phyloP scores from a whole-genome alignment of 2,888 invertebrate species.

The Trichogramma evanescens region DNA sequence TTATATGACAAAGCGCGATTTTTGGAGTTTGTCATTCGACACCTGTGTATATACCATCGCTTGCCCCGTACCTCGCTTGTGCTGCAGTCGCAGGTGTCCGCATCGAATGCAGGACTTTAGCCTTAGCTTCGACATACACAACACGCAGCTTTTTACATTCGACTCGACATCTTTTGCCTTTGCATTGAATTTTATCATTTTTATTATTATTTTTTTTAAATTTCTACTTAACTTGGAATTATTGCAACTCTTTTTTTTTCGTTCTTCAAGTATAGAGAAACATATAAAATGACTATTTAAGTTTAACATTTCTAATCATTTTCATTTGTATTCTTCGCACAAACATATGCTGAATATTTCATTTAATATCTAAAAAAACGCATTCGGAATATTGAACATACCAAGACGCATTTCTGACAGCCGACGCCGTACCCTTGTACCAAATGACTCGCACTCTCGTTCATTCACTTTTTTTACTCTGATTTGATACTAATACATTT shows the following conservation, averaged over 20 bases:
- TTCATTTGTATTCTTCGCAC: not conserved
- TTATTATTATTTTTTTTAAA: no score
- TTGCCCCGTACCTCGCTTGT: not conserved
- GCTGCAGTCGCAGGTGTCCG: not conserved
- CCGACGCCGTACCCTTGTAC: constrained; percentile 19
- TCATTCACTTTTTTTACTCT: constrained; percentile 9
- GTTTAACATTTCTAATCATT: not conserved
- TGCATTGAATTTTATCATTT: no score
- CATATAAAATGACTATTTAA: not conserved
- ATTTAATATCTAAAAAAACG: constrained; percentile 42
- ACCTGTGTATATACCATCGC: constrained; percentile 7
- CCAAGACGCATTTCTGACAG: constrained; percentile 28
- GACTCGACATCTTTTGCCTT: no score
- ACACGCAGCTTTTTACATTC: no score
- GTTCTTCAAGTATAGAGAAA: no score
- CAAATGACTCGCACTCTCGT: constrained; percentile 11
- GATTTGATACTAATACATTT: constrained; percentile 25
- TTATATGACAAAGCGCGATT: constrained; percentile 20
- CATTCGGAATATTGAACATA: constrained; percentile 39
- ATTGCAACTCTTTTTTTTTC: no score
- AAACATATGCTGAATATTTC: constrained; percentile 34
- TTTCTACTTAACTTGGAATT: no score
- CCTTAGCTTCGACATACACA: no score
- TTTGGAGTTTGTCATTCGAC: constrained; percentile 18
- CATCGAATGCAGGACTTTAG: no score